Percentiles rank a stretch among this genome's conserved stretches.
Conservation (phyloP, 2,113 vertebrate genomes). For the Cygnus atratus region DNA sequence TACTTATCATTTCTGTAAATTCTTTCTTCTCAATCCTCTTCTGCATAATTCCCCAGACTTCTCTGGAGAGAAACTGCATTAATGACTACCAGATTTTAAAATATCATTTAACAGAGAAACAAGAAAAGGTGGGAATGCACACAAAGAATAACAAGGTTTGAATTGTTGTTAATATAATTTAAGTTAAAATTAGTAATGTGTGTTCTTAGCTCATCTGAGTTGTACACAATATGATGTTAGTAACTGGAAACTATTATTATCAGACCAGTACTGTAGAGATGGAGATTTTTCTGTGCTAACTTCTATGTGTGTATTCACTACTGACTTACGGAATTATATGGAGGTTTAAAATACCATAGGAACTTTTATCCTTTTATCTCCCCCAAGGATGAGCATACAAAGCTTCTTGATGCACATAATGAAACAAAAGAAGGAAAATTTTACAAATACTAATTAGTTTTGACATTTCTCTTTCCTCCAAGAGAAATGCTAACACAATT, state of each 20-base stretch:
- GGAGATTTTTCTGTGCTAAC: not conserved
- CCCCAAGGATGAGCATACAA: not conserved
- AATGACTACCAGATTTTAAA: not conserved
- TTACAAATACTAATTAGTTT: not conserved
- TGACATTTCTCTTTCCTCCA: not conserved
- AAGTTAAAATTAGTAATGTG: not conserved
- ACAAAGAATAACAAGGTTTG: not conserved
- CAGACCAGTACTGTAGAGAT: not conserved
- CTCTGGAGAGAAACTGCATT: not conserved
- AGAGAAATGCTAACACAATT: not conserved
- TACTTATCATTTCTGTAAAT: constrained; percentile 2
- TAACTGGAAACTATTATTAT: not conserved
- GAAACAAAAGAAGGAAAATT: not conserved
- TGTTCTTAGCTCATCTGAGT: not conserved
- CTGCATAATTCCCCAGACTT: not conserved
- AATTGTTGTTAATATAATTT: not conserved
- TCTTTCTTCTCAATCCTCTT: not conserved
- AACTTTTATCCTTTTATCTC: not conserved
- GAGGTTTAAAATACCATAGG: not conserved
- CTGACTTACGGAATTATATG: not conserved
- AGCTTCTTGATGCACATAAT: not conserved
- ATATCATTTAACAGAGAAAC: not conserved
- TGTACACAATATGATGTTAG: not conserved
- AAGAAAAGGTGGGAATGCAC: not conserved
- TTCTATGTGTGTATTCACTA: not conserved